Evolutionary conservation across 2,888 invertebrate genomes (phyloP).

Genomic region (Platerodrilus igneus): DNA sequence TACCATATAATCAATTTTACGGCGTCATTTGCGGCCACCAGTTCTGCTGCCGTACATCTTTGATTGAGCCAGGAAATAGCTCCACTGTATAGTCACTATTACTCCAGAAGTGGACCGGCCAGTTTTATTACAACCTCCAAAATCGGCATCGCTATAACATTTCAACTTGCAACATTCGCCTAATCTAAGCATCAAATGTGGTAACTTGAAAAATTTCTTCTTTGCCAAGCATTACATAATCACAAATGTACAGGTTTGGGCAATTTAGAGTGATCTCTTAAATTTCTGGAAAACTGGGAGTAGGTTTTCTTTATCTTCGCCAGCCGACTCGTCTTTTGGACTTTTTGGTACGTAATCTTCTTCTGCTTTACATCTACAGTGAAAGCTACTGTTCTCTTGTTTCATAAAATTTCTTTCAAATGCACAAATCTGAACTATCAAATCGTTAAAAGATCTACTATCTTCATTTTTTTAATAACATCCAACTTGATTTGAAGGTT

Average conservation of each 20-base stretch:
- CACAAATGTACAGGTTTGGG: too few relatives aligned
- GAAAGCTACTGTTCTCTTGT: not conserved
- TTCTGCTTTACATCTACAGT: not conserved
- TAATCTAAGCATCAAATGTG: too few relatives aligned
- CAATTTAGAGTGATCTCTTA: too few relatives aligned
- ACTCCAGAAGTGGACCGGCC: constrained; percentile 25
- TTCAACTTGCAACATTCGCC: constrained; percentile 13
- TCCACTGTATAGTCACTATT: constrained; percentile 18
- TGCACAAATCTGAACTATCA: not conserved
- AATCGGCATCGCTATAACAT: constrained; percentile 35
- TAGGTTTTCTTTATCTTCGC: too few relatives aligned
- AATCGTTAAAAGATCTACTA: constrained; percentile 1
- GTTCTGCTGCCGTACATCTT: constrained; percentile 29
- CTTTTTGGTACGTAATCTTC: not conserved
- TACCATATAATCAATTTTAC: constrained; percentile 34
- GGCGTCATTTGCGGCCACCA: constrained; percentile 33
- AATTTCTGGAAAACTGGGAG: too few relatives aligned
- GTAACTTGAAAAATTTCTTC: too few relatives aligned
- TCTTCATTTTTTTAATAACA: constrained; percentile 1
- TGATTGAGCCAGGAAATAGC: constrained; percentile 27
- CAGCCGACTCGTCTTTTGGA: too few relatives aligned
- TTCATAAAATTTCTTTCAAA: constrained; percentile 6
- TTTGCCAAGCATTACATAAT: too few relatives aligned
- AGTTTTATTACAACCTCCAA: constrained; percentile 32
- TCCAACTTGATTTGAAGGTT: not conserved